Conservation (phyloP, 2,888 invertebrate genomes). For the Troglohyphantes excavatus region DNA sequence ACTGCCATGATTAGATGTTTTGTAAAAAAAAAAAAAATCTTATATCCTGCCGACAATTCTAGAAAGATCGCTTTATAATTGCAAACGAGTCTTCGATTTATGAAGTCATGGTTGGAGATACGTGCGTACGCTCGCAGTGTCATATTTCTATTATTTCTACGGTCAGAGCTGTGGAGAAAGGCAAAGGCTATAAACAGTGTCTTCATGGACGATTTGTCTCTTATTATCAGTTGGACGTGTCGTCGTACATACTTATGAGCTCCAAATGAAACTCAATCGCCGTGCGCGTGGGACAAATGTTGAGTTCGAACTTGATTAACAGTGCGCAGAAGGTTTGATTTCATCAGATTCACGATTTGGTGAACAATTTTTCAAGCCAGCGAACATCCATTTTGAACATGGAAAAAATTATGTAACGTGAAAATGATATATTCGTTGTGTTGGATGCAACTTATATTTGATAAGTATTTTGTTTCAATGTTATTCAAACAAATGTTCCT, state of each 20-base stretch:
- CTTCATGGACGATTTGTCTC: conserved; percentile 47
- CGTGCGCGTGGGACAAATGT: conserved; percentile 56
- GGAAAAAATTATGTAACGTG: not conserved
- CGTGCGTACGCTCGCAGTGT: conserved; percentile 2
- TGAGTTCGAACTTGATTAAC: conserved; percentile 59
- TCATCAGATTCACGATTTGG: conserved; percentile 28
- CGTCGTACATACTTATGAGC: conserved; percentile 51
- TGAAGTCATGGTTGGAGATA: conserved; percentile 34
- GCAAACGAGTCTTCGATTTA: conserved; percentile 4
- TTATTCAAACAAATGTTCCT: too few species aligned
- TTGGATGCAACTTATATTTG: too few species aligned
- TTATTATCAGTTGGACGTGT: conserved; percentile 50
- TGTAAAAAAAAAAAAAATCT: not conserved
- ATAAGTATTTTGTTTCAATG: too few species aligned
- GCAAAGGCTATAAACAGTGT: conserved; percentile 19
- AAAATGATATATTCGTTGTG: too few species aligned
- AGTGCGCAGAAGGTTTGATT: conserved; percentile 50
- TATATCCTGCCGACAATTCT: not conserved
- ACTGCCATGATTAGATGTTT: too few species aligned
- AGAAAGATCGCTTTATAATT: conserved; percentile 2
- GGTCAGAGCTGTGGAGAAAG: not conserved
- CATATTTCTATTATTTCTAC: conserved; percentile 34
- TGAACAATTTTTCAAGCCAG: not conserved
- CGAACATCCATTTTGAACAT: not conserved
- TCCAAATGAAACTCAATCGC: conserved; percentile 19